phyloP scores from a whole-genome alignment of 2,888 invertebrate species.

The Athalia rosae region DNA sequence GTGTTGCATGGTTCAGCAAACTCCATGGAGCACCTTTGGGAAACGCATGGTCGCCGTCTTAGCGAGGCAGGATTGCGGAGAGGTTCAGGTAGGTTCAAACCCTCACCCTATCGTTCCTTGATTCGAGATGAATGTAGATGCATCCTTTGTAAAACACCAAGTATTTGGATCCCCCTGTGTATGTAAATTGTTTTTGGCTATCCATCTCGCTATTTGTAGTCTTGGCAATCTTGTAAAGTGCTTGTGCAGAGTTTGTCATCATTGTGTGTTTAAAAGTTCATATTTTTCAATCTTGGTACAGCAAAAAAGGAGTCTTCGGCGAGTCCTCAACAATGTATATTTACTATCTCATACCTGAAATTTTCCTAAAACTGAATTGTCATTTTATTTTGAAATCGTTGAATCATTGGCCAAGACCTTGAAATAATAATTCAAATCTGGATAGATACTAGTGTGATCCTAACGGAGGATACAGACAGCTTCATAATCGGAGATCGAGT shows the following conservation, averaged over 20 bases:
- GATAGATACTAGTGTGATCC: slow-evolving; percentile 88
- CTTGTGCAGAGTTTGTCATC: not conserved
- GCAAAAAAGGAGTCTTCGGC: not conserved
- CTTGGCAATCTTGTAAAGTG: slow-evolving; percentile 2
- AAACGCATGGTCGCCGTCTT: slow-evolving; percentile 82
- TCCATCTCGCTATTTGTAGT: slow-evolving; percentile 1
- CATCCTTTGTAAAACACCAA: not conserved
- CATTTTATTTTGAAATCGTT: not conserved
- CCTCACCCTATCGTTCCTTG: not conserved
- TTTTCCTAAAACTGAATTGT: not conserved
- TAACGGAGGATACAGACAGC: slow-evolving; percentile 94
- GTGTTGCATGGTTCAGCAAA: slow-evolving; percentile 70
- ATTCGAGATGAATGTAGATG: not conserved
- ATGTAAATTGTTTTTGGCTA: slow-evolving; percentile 25
- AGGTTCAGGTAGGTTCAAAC: slow-evolving; percentile 81
- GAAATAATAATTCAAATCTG: slow-evolving; percentile 54
- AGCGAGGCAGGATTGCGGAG: slow-evolving; percentile 85
- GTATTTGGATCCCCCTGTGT: slow-evolving; percentile 2
- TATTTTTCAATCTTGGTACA: not conserved
- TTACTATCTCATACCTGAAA: not conserved
- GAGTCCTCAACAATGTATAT: not conserved
- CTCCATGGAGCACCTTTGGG: slow-evolving; percentile 85
- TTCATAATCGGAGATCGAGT: slow-evolving; percentile 96
- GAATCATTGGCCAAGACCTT: slow-evolving; percentile 20
- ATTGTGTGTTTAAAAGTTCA: not conserved